Conservation (phyloP, 2,797 vertebrate genomes). For the Bryconaethiops microstoma region DNA sequence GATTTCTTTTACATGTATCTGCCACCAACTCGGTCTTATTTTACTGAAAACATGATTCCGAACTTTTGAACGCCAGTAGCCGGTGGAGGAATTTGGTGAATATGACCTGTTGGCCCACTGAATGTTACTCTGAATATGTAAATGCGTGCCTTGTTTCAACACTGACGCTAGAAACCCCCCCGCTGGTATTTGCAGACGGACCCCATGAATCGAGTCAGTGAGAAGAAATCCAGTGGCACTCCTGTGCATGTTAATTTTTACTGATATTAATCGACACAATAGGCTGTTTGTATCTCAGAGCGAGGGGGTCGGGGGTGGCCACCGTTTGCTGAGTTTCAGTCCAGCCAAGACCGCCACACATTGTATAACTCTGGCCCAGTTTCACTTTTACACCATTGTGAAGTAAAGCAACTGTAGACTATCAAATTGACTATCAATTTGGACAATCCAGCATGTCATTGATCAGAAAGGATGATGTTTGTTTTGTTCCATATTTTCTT, state of each 20-base stretch:
- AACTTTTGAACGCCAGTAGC: not conserved
- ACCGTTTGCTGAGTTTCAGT: slow-evolving; percentile 35
- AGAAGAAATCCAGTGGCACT: slow-evolving; percentile 18
- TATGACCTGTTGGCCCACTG: not conserved
- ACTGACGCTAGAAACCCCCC: not conserved
- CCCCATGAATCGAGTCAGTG: slow-evolving; percentile 21
- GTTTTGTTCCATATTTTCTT: not conserved
- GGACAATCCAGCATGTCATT: not conserved
- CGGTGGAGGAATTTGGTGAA: slow-evolving; percentile 12
- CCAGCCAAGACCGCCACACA: slow-evolving; percentile 14
- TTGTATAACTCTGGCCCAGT: not conserved
- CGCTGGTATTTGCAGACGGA: slow-evolving; percentile 10
- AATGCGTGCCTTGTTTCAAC: slow-evolving; percentile 8
- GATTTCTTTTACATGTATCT: not conserved
- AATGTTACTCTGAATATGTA: not conserved
- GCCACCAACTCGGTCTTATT: no score
- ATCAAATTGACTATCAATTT: not conserved
- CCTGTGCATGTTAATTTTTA: slow-evolving; percentile 35
- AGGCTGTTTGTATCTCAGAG: slow-evolving; percentile 41
- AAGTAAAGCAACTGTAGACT: no score
- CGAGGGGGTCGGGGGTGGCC: not conserved
- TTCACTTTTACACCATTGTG: no score
- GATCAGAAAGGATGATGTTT: not conserved
- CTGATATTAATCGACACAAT: slow-evolving; percentile 46
- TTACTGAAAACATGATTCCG: not conserved